Percentiles rank a stretch among this genome's conserved stretches.
phyloP scores from a whole-genome alignment of 2,888 invertebrate species.

The Steinernema carpocapsae region DNA sequence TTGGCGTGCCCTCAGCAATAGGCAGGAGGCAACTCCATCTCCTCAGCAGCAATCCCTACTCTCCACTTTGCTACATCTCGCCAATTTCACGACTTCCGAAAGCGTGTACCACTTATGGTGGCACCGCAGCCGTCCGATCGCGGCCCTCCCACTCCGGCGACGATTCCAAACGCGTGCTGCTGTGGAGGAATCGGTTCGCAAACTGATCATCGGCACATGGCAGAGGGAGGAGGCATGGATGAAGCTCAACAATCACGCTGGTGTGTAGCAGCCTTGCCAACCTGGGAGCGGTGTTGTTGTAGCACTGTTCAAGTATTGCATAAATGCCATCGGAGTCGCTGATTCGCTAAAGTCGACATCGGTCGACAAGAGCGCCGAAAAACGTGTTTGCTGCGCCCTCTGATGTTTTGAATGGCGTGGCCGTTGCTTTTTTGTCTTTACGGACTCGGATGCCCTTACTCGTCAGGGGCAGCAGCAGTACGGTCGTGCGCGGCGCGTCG shows the following conservation, averaged over 20 bases:
- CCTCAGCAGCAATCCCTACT: conserved; percentile 8
- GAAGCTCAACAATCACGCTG: neutral
- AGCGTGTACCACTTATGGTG: conserved; percentile 19
- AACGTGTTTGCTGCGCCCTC: conserved; percentile 27
- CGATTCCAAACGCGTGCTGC: neutral
- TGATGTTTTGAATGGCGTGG: conserved; percentile 33
- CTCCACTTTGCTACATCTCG: conserved; percentile 17
- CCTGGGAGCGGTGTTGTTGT: no score
- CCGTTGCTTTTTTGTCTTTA: conserved; percentile 28
- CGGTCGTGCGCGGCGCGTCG: neutral
- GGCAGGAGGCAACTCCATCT: no score
- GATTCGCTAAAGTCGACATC: conserved; percentile 18
- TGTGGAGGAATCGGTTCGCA: neutral
- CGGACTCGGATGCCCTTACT: conserved; percentile 31
- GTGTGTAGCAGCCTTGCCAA: neutral
- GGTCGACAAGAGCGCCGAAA: conserved; percentile 21
- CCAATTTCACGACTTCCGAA: conserved; percentile 23
- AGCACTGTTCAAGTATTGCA: conserved; percentile 25
- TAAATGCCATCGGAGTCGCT: conserved; percentile 11
- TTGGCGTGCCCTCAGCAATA: conserved; percentile 6
- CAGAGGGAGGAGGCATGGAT: neutral
- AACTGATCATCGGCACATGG: neutral
- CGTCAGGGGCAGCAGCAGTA: conserved; percentile 4
- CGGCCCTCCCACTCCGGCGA: neutral
- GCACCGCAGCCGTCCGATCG: neutral